A percentile compares a stretch with the other conserved stretches of the same genome.
phyloP scores from a whole-genome alignment of 2,113 vertebrate species.

The Caloenas nicobarica region DNA sequence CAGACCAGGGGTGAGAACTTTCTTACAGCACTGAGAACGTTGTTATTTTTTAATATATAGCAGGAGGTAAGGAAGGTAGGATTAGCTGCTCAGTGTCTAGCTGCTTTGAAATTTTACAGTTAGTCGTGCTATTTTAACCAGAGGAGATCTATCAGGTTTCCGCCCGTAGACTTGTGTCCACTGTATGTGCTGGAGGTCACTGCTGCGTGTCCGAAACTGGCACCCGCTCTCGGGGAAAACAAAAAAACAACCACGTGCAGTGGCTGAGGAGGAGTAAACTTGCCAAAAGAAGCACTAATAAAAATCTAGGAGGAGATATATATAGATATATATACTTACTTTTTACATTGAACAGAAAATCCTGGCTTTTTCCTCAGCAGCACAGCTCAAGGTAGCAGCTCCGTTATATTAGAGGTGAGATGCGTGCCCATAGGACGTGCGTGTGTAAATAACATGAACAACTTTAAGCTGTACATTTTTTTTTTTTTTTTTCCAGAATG shows the following conservation, averaged over 20 bases:
- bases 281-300: not conserved
- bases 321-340: not conserved
- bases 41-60: constrained; percentile 40
- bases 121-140: constrained; percentile 61
- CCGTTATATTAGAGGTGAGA: not conserved
- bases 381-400: not conserved
- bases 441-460: not conserved
- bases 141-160: not conserved
- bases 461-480: not conserved
- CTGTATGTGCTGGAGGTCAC: not conserved
- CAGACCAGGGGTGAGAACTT: constrained; percentile 17
- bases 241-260: not conserved
- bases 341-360: constrained; percentile 10
- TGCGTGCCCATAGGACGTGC: accelerated
- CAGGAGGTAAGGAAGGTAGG: constrained; percentile 32
- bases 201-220: not conserved
- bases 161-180: not conserved
- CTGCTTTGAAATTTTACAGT: constrained; percentile 62
- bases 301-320: not conserved
- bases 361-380: not conserved
- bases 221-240: not conserved
- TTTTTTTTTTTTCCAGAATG: not conserved
- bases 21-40: not conserved
- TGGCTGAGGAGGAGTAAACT: not conserved
- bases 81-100: constrained; percentile 46